Conservation (phyloP, 2,888 invertebrate species). For the Synergus itoensis region DNA sequence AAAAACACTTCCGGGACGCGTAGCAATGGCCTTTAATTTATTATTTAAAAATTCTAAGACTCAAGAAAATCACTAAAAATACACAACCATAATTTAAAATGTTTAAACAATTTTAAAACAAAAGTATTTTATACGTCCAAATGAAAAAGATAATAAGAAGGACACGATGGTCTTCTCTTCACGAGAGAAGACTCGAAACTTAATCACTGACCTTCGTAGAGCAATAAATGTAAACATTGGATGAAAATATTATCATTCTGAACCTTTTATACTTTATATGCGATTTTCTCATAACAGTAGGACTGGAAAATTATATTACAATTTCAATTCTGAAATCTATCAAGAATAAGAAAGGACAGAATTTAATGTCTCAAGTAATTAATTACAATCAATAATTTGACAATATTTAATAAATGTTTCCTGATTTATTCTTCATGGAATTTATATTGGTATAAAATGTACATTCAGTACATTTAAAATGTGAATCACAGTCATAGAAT, state of each 20-base stretch:
- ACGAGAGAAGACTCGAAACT: neutral
- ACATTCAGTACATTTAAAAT: neutral
- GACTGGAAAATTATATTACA: neutral
- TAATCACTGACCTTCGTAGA: neutral
- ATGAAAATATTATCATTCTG: neutral
- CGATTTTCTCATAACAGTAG: neutral
- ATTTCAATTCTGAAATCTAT: too few relatives aligned
- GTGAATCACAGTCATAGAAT: neutral
- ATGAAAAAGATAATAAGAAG: neutral
- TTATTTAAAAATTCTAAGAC: neutral
- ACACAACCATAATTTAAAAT: neutral
- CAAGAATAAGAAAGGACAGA: neutral
- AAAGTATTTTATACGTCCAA: neutral
- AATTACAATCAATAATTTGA: neutral
- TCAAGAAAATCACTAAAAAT: neutral
- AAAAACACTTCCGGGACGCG: too few relatives aligned
- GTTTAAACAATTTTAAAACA: neutral
- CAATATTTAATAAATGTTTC: neutral
- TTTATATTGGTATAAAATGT: neutral
- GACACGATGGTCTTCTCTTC: neutral
- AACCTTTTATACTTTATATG: neutral
- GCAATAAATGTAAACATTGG: neutral
- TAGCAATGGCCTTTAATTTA: neutral
- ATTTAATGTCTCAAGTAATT: neutral
- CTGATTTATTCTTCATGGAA: neutral